Evolutionary conservation across 2,888 invertebrate genomes (phyloP).

Genomic region (Eumacrocentrus americanus): DNA sequence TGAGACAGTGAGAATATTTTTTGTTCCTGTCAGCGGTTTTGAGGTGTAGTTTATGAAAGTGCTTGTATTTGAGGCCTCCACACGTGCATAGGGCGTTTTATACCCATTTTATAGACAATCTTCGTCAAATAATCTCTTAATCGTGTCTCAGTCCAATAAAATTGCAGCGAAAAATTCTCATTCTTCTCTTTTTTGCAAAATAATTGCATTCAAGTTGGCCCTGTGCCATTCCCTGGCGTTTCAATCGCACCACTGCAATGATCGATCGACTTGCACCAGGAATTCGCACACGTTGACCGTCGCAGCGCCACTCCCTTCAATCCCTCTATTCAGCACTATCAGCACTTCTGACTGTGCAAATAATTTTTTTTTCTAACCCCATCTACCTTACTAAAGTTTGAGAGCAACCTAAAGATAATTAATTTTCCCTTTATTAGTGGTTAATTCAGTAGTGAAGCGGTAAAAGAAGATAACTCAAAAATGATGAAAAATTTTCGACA

Average conservation of each 20-base stretch:
- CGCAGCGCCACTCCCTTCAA: constrained; percentile 9
- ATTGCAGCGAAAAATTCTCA: too few relatives aligned
- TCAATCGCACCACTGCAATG: constrained; percentile 6
- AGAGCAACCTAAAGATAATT: not conserved
- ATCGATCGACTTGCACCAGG: constrained; percentile 17
- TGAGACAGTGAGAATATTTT: too few relatives aligned
- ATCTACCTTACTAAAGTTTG: too few relatives aligned
- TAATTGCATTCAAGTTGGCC: not conserved
- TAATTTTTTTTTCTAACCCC: constrained; percentile 3
- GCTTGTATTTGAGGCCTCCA: too few relatives aligned
- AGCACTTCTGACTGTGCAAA: constrained; percentile 4
- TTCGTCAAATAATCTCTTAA: too few relatives aligned
- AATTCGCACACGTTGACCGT: not conserved
- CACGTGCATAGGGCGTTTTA: too few relatives aligned
- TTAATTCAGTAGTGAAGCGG: too few relatives aligned
- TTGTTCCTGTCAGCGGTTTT: not conserved
- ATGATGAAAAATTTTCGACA: too few relatives aligned
- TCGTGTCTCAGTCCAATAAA: too few relatives aligned
- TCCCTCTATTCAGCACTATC: not conserved
- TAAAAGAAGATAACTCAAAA: not conserved
- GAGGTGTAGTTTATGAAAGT: too few relatives aligned
- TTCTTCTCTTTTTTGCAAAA: not conserved
- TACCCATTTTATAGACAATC: too few relatives aligned
- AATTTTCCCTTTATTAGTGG: not conserved
- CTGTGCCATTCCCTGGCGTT: not conserved